These are phyloP conservation scores for Cyanocitta stelleri DNA, from an alignment of 2,113 vertebrate genomes.

Conservation along the genomic window DNA sequence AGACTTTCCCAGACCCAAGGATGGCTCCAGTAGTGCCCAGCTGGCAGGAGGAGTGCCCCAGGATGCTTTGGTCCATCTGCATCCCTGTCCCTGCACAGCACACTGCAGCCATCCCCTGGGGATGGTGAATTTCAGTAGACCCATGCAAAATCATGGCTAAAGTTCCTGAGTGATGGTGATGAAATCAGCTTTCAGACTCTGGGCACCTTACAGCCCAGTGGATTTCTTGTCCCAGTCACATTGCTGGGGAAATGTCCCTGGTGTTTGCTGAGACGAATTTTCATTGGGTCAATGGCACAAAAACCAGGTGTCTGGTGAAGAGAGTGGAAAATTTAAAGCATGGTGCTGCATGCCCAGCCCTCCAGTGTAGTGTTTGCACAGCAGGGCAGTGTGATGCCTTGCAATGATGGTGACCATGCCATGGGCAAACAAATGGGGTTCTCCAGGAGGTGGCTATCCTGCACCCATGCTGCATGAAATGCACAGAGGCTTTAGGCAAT, in stretches of 20 bases:
- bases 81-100: not conserved
- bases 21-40: not conserved
- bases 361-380: not conserved
- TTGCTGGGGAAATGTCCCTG: not conserved
- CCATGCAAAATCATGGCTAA: not conserved
- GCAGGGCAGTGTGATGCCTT: not conserved
- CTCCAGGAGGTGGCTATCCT: not conserved
- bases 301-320: not conserved
- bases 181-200: not conserved
- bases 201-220: not conserved
- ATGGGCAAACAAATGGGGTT: rapidly evolving
- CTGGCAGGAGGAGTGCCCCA: rapidly evolving
- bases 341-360: not conserved
- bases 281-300: not conserved
- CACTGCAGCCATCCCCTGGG: rapidly evolving
- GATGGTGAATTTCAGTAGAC: not conserved
- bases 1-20: not conserved
- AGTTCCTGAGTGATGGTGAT: not conserved
- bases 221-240: not conserved
- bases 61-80: not conserved
- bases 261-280: not conserved
- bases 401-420: too few species aligned
- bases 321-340: not conserved
- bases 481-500: not conserved
- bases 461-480: not conserved